Evolutionary conservation across 2,113 vertebrate genomes (phyloP).

Genomic region (Ctenodactylus gundi): DNA sequence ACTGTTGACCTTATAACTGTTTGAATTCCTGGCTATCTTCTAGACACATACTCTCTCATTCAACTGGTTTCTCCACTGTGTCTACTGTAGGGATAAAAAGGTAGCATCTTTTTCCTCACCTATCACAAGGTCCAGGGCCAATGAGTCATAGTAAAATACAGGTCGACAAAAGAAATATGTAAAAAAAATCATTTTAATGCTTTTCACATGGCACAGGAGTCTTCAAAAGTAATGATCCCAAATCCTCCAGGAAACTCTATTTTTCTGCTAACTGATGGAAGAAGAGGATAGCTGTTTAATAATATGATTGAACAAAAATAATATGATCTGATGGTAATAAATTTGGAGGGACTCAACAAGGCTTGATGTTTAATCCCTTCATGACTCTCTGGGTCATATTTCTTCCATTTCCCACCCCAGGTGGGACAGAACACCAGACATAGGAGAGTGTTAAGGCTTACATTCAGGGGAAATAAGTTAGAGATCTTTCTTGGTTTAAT

Average conservation of each 20-base stretch:
- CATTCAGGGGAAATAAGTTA: neutral
- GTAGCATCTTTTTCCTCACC: neutral
- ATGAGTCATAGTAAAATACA: neutral
- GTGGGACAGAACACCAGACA: neutral
- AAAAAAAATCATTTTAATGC: neutral
- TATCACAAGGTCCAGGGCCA: neutral
- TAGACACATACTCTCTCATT: neutral
- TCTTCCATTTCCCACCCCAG: too few relatives aligned
- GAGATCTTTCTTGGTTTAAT: neutral
- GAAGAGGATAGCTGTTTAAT: neutral
- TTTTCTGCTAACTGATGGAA: neutral
- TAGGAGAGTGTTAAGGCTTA: neutral
- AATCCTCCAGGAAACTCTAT: neutral
- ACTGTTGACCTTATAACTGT: neutral
- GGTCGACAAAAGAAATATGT: neutral
- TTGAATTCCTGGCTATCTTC: neutral
- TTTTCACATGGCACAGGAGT: neutral
- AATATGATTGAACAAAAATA: neutral
- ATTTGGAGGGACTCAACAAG: neutral
- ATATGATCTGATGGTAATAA: neutral
- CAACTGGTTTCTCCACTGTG: neutral
- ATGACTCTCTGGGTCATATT: neutral
- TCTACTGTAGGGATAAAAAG: neutral
- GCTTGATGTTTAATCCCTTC: neutral
- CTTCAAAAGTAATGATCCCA: neutral